Base-by-base conservation (phyloP, 2,888 invertebrate genomes). In the Cheilosia soror region DNA sequence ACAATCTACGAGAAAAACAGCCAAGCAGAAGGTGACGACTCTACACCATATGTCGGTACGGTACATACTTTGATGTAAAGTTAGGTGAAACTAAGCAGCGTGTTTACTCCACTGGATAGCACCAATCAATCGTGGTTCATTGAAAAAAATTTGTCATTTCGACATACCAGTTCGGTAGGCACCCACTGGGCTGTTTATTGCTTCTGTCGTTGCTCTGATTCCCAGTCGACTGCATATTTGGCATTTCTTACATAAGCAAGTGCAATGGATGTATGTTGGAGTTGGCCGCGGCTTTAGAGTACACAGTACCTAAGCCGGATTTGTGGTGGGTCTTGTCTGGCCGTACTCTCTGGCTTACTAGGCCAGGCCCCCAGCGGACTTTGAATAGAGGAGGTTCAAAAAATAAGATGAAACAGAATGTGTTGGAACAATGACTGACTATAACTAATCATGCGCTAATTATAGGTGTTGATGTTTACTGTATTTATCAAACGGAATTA, bases 91-190 rank as follows among this genome's bases (percentile, higher is more conserved):
- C 58, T 81, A 65, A 71, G 33, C 63, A 63, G 29, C 47, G 49
- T 44, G 33, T 42, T 55, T 53, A 62, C 53, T 68, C 42, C 76
- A 51, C 69, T 58, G 37, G 51, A 71, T 57, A 71, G 65, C 44
- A 65, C 65, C 69, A 65, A 73, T 83, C 79, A 79, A 75, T 79
- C 68, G 68, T 69, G 63, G 69, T 65, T 79, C 73, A 65, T 58
- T 75, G 44, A 0, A 51, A 53, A 60, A 79, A 84, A 83, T 69
- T 79, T 79, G 73, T 84, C 79, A 75, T 84, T 79, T 79, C 83
- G 68, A 84, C 73, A 79, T 83, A 62, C 73, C 68, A 69, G 73
- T 37, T 69, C 25, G 40, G 58, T 79, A 69, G 65, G 79, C 79
- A 84, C 79, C 83, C 73, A 84, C 63, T 75, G 73, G 58, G 37